phyloP scores from a whole-genome alignment of 1,140 invertebrate genomes.

The Philopotamus ludificatus region DNA sequence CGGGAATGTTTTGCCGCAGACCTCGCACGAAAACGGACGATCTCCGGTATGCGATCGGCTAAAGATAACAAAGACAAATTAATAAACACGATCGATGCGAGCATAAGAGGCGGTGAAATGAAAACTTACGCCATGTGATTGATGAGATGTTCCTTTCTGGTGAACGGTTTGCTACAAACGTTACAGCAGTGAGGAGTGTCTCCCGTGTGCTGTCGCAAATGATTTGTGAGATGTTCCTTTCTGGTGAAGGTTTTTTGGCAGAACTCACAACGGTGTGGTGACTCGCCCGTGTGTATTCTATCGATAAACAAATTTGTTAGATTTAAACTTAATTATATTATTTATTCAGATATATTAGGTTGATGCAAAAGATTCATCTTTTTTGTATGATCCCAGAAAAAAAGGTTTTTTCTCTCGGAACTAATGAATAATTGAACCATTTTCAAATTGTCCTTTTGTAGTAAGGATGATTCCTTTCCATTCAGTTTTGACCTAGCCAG shows the following conservation, averaged over 20 bases:
- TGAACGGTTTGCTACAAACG: constrained; percentile 82
- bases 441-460: no score
- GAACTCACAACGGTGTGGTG: constrained; percentile 77
- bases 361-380: no score
- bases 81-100: background rate
- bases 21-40: constrained; percentile 73
- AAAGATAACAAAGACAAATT: constrained; percentile 13
- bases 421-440: no score
- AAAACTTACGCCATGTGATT: constrained; percentile 63
- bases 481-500: no score
- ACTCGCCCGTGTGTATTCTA: constrained; percentile 67
- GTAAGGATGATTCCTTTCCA: no score
- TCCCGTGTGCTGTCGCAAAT: constrained; percentile 69
- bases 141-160: constrained; percentile 77
- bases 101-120: background rate
- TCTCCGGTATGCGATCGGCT: constrained; percentile 85
- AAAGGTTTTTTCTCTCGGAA: no score
- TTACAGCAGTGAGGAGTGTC: constrained; percentile 80
- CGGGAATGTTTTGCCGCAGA: constrained; percentile 84
- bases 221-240: constrained; percentile 79
- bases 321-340: no score
- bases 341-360: no score
- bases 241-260: constrained; percentile 80
- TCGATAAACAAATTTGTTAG: constrained; percentile 6
- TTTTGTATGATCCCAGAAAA: no score